Evolutionary conservation across 2,888 invertebrate genomes (phyloP).

Genomic region (Gymnocheta viridis): DNA sequence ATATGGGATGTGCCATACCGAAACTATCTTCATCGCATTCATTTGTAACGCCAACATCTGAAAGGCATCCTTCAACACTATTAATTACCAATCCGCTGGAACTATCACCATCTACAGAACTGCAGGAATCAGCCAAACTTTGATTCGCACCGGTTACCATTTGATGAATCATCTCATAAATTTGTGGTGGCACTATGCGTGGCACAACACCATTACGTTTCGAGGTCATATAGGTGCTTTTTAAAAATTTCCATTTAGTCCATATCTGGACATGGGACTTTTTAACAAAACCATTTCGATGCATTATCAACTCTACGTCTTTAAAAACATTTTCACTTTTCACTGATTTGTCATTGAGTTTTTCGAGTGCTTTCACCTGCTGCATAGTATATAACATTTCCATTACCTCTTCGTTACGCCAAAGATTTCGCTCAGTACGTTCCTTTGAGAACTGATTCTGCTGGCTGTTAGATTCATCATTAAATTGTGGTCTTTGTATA

Average conservation of each 20-base stretch:
- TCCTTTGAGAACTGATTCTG: constrained; percentile 49
- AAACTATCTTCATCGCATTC: constrained; percentile 70
- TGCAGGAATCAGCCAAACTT: constrained; percentile 73
- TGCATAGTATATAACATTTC: constrained; percentile 80
- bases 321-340: constrained; percentile 80
- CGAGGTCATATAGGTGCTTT: constrained; percentile 81
- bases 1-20: constrained; percentile 79
- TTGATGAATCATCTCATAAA: constrained; percentile 77
- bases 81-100: constrained; percentile 63
- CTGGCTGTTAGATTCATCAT: constrained; percentile 13
- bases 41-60: constrained; percentile 48
- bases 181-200: constrained; percentile 78
- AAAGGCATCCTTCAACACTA: constrained; percentile 65
- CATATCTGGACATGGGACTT: constrained; percentile 81
- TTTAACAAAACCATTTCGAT: constrained; percentile 78
- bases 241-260: constrained; percentile 82
- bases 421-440: constrained; percentile 80
- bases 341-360: constrained; percentile 79
- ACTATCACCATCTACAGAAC: constrained; percentile 74
- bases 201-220: constrained; percentile 78
- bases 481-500: constrained; percentile 59
- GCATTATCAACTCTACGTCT: constrained; percentile 79
- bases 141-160: constrained; percentile 73
- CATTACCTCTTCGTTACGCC: constrained; percentile 80
- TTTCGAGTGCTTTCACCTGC: constrained; percentile 77